Conservation (phyloP, 2,888 invertebrate species). For the Sarcophaga carnaria region DNA sequence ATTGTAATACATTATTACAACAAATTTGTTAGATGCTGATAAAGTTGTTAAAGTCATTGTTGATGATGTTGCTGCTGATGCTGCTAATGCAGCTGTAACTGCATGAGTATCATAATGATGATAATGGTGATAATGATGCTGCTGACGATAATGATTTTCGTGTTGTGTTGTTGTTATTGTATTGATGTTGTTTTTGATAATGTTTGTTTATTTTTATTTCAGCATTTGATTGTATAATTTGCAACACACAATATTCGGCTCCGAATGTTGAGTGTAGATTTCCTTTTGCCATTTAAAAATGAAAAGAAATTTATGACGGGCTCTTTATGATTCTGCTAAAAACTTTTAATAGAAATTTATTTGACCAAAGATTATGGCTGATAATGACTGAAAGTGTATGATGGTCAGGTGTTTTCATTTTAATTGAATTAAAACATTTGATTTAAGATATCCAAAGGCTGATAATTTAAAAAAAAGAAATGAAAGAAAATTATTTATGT, state of each 20-base stretch:
- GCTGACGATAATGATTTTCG: not conserved
- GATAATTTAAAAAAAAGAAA: too few relatives aligned
- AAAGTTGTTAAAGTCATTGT: conserved; percentile 70
- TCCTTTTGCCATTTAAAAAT: too few relatives aligned
- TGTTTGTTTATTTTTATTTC: not conserved
- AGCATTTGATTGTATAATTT: too few relatives aligned
- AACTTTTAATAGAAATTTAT: not conserved
- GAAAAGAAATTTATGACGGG: not conserved
- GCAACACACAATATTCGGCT: too few relatives aligned
- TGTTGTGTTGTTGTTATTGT: not conserved
- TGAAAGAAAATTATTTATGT: too few relatives aligned
- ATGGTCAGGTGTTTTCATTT: not conserved
- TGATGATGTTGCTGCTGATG: conserved; percentile 25
- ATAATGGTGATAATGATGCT: not conserved
- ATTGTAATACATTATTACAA: conserved; percentile 74
- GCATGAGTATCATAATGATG: not conserved
- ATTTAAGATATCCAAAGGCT: too few relatives aligned
- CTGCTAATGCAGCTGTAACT: not conserved
- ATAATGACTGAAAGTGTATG: not conserved
- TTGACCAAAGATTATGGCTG: not conserved
- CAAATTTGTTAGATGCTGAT: conserved; percentile 72
- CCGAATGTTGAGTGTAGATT: too few relatives aligned
- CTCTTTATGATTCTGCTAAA: not conserved
- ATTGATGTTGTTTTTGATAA: not conserved
- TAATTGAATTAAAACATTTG: too few relatives aligned